Evolutionary conservation across 2,113 vertebrate genomes (phyloP), one percentile per base, ranked within the genome.

Genomic region (Paraplagusia blochii): DNA sequence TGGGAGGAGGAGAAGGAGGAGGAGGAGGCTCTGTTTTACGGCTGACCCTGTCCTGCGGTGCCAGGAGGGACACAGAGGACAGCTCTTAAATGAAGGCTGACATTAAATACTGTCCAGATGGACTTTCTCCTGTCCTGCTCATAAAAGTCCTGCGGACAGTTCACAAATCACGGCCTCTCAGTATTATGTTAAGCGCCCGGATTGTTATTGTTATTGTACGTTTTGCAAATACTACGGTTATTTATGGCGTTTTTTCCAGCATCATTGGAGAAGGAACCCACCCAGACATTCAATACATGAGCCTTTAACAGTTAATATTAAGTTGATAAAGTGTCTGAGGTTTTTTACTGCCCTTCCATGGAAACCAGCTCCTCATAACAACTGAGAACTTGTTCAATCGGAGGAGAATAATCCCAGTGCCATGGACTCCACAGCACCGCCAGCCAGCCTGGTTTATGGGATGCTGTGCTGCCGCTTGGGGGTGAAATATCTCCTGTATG

Each of bases 181-280:
- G 82, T 89, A 86, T 85, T 86, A 85, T 88, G 85, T 77, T 88
- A 88, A 86, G 85, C 78, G 57, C 85, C 87, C 45, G 66, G 83
- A 74, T 88, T 90, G 87, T 90, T 89, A 87, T 86, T 88, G 86
- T 89, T 90, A 87, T 90, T 88, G 79, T 87, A 88, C 85, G 84
- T 88, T 88, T 88, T 90, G 87, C 83, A 77, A 88, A 90, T 87
- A 89, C 85, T 85, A 62, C 58, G 34, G 69, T 88, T 85, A 88
- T 84, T 88, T 88, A 89, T 80, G 54, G 68, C 79, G 74, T 85
- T 74, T 69, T 85, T 74, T 69, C 38, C 16, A 43, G 71, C 68
- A 87, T 76, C 83, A 81, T 82, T 79, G 36, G 53, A 77, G 77
- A 71, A 76, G 82, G 71, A 71, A 83, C 68, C 72, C 77, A 59